Conservation (phyloP, 2,888 invertebrate genomes). For the Belgica antarctica region DNA sequence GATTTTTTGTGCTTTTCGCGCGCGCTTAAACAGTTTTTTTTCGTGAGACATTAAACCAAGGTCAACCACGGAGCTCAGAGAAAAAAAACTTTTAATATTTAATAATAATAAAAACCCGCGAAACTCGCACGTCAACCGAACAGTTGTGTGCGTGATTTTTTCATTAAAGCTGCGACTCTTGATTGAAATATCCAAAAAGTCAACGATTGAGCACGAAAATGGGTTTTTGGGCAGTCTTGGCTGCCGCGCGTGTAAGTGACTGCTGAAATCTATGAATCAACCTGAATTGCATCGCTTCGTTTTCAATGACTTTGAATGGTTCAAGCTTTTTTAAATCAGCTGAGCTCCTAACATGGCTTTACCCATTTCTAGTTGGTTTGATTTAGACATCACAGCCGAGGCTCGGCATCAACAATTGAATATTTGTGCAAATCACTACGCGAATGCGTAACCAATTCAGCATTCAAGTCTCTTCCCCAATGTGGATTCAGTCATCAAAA, state of each 20-base stretch:
- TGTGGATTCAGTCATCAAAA: constrained; percentile 16
- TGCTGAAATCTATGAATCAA: too few species aligned
- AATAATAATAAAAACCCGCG: constrained; percentile 27
- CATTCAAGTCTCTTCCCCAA: not conserved
- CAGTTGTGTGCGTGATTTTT: constrained; percentile 25
- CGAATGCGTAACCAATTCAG: constrained; percentile 29
- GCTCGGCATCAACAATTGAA: not conserved
- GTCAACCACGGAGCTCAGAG: constrained; percentile 38
- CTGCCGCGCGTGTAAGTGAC: too few species aligned
- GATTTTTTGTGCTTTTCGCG: constrained; percentile 40
- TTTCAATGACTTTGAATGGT: constrained; percentile 3
- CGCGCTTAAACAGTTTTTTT: constrained; percentile 37
- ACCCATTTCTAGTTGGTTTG: not conserved
- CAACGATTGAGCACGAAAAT: too few species aligned
- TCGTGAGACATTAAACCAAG: constrained; percentile 44
- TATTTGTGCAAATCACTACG: constrained; percentile 26
- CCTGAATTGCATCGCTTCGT: not conserved
- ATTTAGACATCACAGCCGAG: not conserved
- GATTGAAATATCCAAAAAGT: constrained; percentile 11
- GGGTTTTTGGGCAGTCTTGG: too few species aligned
- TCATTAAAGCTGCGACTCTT: not conserved
- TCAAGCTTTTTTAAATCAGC: not conserved
- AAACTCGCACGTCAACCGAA: constrained; percentile 30
- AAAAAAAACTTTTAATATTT: constrained; percentile 40
- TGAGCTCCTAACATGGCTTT: not conserved